These are phyloP conservation scores for Dolichoris vasculosae DNA, from an alignment of 1,140 invertebrate genomes.

Conservation along the genomic window DNA sequence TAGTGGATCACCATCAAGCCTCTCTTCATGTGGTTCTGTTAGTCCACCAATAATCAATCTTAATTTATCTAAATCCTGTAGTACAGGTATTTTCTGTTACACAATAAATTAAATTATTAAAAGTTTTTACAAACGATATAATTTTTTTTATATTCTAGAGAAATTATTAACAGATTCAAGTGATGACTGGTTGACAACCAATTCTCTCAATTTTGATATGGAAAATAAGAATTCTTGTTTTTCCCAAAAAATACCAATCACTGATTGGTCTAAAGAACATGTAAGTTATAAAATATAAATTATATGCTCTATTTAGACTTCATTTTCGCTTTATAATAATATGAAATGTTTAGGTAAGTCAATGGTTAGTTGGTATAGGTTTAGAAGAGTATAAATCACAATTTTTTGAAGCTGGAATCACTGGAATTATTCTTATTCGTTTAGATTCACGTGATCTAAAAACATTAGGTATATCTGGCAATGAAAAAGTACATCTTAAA, in stretches of 20 bases:
- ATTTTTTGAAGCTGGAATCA: constrained; percentile 89
- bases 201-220: constrained; percentile 70
- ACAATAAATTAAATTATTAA: background rate
- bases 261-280: constrained; percentile 92
- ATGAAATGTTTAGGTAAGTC: constrained; percentile 81
- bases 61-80: constrained; percentile 71
- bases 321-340: background rate
- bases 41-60: constrained; percentile 73
- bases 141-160: background rate
- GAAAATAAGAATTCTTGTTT: constrained; percentile 80
- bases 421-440: constrained; percentile 86
- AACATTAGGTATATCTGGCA: constrained; percentile 84
- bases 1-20: constrained; percentile 78
- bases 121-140: background rate
- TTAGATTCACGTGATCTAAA: constrained; percentile 93
- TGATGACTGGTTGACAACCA: constrained; percentile 75
- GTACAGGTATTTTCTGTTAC: constrained; percentile 57
- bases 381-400: constrained; percentile 88
- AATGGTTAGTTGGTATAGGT: constrained; percentile 88
- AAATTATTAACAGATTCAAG: constrained; percentile 67
- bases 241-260: constrained; percentile 81
- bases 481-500: constrained; percentile 89
- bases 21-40: constrained; percentile 77
- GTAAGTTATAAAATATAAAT: constrained; percentile 72
- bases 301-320: no score